Evolutionary conservation across 2,888 invertebrate species (phyloP).

Genomic region (Conistra vaccinii): DNA sequence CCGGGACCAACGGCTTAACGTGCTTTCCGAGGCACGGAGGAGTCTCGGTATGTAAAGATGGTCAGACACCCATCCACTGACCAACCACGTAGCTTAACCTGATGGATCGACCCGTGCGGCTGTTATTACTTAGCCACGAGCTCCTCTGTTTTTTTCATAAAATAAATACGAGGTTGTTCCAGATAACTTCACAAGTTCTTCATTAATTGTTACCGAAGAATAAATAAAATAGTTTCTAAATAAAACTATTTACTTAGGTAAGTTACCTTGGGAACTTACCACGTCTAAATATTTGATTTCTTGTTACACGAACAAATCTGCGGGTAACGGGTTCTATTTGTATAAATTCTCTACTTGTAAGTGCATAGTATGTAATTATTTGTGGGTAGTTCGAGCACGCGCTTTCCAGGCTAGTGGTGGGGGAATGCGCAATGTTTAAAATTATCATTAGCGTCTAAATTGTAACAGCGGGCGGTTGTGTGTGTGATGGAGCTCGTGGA

Average conservation of each 20-base stretch:
- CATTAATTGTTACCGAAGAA: slow-evolving; percentile 26
- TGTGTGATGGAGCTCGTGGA: not conserved
- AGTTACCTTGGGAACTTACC: slow-evolving; percentile 8
- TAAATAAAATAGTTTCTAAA: slow-evolving; percentile 17
- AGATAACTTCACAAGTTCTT: slow-evolving; percentile 28
- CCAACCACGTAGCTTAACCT: no score
- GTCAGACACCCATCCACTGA: no score
- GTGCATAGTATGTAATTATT: slow-evolving; percentile 26
- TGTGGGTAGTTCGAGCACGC: slow-evolving; percentile 26
- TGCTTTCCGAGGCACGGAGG: no score
- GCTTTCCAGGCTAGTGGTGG: slow-evolving; percentile 17
- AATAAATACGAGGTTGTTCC: slow-evolving; percentile 27
- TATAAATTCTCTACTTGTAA: slow-evolving; percentile 21
- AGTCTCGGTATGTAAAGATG: no score
- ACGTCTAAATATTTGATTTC: slow-evolving; percentile 51
- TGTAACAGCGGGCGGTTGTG: slow-evolving; percentile 38
- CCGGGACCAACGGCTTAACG: no score
- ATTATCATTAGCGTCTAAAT: slow-evolving; percentile 56
- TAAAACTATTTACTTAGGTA: slow-evolving; percentile 16
- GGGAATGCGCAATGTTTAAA: slow-evolving; percentile 50
- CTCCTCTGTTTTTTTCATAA: slow-evolving; percentile 44
- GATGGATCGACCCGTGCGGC: no score
- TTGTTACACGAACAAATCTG: slow-evolving; percentile 33
- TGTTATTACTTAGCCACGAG: no score
- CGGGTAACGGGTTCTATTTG: slow-evolving; percentile 32